Conservation (phyloP, 2,797 vertebrate species). For the Huso huso region DNA sequence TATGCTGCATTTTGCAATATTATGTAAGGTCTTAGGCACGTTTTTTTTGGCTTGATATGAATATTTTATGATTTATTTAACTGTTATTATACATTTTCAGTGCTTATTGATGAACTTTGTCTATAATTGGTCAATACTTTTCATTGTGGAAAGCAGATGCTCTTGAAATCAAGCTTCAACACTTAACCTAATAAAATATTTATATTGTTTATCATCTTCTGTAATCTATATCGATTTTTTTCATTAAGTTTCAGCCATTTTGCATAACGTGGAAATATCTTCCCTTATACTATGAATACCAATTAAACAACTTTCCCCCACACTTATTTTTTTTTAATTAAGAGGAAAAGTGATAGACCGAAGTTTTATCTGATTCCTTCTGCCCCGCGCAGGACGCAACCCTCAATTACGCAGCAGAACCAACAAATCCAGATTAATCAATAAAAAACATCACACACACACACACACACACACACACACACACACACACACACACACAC, state of each 20-base stretch:
- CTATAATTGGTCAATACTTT: background rate
- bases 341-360: background rate
- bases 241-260: constrained; percentile 25
- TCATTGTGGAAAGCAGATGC: background rate
- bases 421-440: too few species aligned
- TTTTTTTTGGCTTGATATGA: too few species aligned
- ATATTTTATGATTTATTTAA: too few species aligned
- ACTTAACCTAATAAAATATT: constrained; percentile 57
- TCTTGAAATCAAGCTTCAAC: constrained; percentile 29
- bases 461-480: too few species aligned
- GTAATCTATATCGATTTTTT: constrained; percentile 53
- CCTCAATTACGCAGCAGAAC: too few species aligned
- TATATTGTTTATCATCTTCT: constrained; percentile 40
- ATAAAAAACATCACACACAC: too few species aligned
- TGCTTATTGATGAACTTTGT: background rate
- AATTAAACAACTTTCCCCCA: background rate
- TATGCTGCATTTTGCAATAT: too few species aligned
- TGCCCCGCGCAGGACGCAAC: too few species aligned
- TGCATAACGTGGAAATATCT: background rate
- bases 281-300: background rate
- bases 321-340: background rate
- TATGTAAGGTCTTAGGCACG: too few species aligned
- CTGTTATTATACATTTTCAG: too few species aligned
- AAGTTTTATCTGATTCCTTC: too few species aligned
- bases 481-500: too few species aligned